Evolutionary conservation across 2,888 invertebrate genomes (phyloP).

Genomic region (Phanerotoma sp.): DNA sequence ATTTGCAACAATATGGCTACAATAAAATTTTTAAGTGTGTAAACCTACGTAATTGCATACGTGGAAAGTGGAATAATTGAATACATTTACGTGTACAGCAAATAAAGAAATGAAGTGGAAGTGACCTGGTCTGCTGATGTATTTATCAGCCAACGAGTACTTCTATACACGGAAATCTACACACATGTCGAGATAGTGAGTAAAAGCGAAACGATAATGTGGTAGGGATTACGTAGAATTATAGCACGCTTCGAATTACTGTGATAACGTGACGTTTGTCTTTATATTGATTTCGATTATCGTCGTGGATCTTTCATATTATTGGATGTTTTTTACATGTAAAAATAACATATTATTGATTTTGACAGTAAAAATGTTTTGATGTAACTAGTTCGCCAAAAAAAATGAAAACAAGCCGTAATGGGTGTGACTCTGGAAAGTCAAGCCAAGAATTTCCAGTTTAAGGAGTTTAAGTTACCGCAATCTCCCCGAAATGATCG

Average conservation of each 20-base stretch:
- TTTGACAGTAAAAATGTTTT: slow-evolving; percentile 1
- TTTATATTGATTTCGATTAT: slow-evolving; percentile 27
- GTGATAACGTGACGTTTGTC: slow-evolving; percentile 20
- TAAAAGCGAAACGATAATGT: not conserved
- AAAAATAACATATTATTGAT: not conserved
- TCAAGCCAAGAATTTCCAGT: too few species aligned
- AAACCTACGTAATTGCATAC: too few species aligned
- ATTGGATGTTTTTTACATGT: not conserved
- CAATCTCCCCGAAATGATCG: too few species aligned
- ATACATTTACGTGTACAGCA: not conserved
- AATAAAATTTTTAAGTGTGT: not conserved
- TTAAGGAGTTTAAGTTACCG: too few species aligned
- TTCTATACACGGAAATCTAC: slow-evolving; percentile 21
- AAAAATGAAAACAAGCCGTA: too few species aligned
- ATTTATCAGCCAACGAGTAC: slow-evolving; percentile 9
- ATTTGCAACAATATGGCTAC: too few species aligned
- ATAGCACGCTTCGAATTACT: slow-evolving; percentile 15
- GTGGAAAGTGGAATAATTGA: too few species aligned
- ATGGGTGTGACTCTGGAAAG: too few species aligned
- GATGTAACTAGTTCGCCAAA: too few species aligned
- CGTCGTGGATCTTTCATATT: slow-evolving; percentile 17
- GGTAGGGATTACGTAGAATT: slow-evolving; percentile 15
- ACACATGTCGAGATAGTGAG: slow-evolving; percentile 19
- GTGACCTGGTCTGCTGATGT: not conserved
- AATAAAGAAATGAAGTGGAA: not conserved